Percentiles rank a stretch among this genome's conserved stretches.
These are phyloP conservation scores for Drosophila phalerata DNA, from an alignment of 2,888 invertebrate species.

Conservation along the genomic window DNA sequence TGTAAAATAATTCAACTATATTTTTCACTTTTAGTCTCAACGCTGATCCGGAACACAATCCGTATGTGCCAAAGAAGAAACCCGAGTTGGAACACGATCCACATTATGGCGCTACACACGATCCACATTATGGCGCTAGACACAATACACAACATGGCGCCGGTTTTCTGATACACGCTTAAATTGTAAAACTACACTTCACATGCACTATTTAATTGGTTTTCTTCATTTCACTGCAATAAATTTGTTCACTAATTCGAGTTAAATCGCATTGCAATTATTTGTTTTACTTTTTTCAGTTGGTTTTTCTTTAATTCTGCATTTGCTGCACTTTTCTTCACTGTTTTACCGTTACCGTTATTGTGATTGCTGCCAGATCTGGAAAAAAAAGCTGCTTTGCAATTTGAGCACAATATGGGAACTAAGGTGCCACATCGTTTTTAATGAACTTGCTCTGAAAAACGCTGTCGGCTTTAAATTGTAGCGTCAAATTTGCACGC, in stretches of 20 bases:
- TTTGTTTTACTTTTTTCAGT: too few relatives aligned
- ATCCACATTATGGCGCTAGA: conserved; percentile 58
- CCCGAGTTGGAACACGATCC: conserved; percentile 70
- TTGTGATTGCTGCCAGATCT: too few relatives aligned
- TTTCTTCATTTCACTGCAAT: conserved; percentile 10
- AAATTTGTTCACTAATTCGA: conserved; percentile 11
- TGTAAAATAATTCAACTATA: background rate
- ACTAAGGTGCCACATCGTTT: too few relatives aligned
- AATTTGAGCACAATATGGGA: too few relatives aligned
- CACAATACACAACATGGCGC: conserved; percentile 70
- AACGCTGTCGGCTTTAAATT: too few relatives aligned
- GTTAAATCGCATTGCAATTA: too few relatives aligned
- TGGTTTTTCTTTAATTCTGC: too few relatives aligned
- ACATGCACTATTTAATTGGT: conserved; percentile 25
- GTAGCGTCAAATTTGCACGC: too few relatives aligned
- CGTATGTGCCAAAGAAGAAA: conserved; percentile 91
- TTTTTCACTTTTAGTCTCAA: conserved; percentile 88
- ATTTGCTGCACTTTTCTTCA: too few relatives aligned
- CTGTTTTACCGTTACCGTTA: too few relatives aligned
- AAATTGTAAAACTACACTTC: conserved; percentile 44
- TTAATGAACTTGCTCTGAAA: too few relatives aligned
- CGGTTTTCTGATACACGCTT: conserved; percentile 82
- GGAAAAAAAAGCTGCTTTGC: too few relatives aligned
- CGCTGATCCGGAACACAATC: conserved; percentile 92
- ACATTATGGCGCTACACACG: conserved; percentile 77